Evolutionary conservation across 2,888 invertebrate genomes (phyloP).

Genomic region (Epirrhoe tristata): DNA sequence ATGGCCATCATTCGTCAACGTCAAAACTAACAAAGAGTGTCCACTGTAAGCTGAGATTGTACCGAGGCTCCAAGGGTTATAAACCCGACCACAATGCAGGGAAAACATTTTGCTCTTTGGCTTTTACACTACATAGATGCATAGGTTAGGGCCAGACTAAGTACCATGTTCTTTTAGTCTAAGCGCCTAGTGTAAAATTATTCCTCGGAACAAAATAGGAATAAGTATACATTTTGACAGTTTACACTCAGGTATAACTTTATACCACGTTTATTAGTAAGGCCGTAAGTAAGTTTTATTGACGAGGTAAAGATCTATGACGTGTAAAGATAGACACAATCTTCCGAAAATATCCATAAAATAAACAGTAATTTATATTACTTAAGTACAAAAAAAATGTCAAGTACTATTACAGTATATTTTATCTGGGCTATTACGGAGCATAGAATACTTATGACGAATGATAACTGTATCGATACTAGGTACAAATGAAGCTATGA

Average conservation of each 20-base stretch:
- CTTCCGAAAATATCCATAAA: too few species aligned
- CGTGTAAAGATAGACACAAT: too few species aligned
- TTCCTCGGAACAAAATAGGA: too few species aligned
- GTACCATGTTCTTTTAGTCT: too few species aligned
- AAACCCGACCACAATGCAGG: slow-evolving; percentile 12
- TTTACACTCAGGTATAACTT: too few species aligned
- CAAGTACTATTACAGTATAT: too few species aligned
- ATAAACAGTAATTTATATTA: too few species aligned
- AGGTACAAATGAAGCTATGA: slow-evolving; percentile 23
- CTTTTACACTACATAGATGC: not conserved
- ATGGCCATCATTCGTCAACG: slow-evolving; percentile 44
- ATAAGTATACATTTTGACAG: too few species aligned
- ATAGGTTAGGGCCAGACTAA: not conserved
- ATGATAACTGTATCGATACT: slow-evolving; percentile 30
- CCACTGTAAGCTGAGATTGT: slow-evolving; percentile 26
- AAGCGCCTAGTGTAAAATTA: too few species aligned
- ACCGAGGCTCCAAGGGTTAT: slow-evolving; percentile 18
- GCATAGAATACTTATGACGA: not conserved
- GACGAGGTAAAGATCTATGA: not conserved
- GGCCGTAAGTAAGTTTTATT: too few species aligned
- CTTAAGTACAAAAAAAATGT: too few species aligned
- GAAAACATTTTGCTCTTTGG: slow-evolving; percentile 14
- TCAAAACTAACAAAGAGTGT: slow-evolving; percentile 39
- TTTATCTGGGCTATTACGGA: not conserved
- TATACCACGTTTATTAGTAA: too few species aligned